phyloP scores from a whole-genome alignment of 2,797 vertebrate genomes.

The Leucoraja ocellata region DNA sequence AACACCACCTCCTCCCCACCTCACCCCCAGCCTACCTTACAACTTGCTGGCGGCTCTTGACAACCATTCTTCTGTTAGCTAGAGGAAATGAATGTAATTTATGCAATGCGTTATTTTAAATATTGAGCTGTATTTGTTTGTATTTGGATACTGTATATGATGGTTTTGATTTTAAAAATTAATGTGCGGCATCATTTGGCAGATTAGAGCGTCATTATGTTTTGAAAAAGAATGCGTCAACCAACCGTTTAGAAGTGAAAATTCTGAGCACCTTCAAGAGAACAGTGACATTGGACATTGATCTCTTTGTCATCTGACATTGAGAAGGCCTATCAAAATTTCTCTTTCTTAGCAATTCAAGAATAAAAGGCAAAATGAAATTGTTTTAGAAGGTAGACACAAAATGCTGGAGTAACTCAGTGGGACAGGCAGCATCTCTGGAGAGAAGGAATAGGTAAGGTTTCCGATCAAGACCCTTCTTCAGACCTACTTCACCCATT shows the following conservation, averaged over 20 bases:
- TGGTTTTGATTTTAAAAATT: background rate
- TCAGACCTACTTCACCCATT: no score
- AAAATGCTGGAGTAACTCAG: no score
- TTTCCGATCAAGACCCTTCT: no score
- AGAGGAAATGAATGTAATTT: background rate
- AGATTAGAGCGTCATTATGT: background rate
- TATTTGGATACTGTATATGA: background rate
- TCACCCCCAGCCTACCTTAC: background rate
- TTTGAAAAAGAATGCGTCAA: background rate
- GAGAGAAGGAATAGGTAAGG: no score
- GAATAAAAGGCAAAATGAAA: background rate
- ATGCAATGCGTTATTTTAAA: background rate
- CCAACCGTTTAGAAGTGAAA: background rate
- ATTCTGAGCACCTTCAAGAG: slow-evolving; percentile 1
- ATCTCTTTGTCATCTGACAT: background rate
- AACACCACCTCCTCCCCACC: background rate
- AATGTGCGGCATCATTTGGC: background rate
- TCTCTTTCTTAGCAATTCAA: background rate
- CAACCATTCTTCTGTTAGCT: background rate
- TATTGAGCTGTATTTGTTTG: background rate
- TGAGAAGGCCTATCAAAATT: background rate
- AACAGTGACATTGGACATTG: background rate
- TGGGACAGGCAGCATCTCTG: no score
- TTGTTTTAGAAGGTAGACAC: background rate
- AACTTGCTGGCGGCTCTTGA: background rate